A percentile compares a stretch with the other conserved stretches of the same genome.
phyloP scores from a whole-genome alignment of 2,888 invertebrate genomes.

The Rhimphoctona megacephalus region DNA sequence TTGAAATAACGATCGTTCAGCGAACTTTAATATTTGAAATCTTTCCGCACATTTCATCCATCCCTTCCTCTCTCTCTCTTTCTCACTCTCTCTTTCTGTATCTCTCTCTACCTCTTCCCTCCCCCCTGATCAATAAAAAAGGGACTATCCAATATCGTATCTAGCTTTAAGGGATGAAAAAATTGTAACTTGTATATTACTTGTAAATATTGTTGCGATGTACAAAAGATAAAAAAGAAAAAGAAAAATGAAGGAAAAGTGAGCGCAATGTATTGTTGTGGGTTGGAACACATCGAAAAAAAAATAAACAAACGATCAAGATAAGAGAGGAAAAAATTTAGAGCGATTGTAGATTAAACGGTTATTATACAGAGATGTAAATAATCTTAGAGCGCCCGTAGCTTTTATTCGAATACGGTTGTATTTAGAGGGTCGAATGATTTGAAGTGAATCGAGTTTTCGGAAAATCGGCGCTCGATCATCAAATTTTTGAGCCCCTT shows the following conservation, averaged over 20 bases:
- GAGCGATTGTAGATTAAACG: constrained; percentile 79
- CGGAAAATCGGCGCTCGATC: constrained; percentile 33
- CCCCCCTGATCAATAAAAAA: constrained; percentile 70
- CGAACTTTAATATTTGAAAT: constrained; percentile 74
- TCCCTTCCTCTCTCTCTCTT: constrained; percentile 48
- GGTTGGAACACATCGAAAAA: constrained; percentile 58
- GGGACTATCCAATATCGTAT: constrained; percentile 78
- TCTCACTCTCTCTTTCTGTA: constrained; percentile 5
- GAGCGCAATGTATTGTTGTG: constrained; percentile 71
- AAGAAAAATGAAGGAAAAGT: constrained; percentile 42
- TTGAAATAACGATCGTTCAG: constrained; percentile 68
- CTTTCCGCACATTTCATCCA: constrained; percentile 67
- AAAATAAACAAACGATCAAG: constrained; percentile 70
- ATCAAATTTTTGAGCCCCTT: constrained; percentile 51
- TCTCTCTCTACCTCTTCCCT: constrained; percentile 16
- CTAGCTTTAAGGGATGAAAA: constrained; percentile 49
- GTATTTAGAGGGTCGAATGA: constrained; percentile 62
- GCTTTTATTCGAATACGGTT: constrained; percentile 75
- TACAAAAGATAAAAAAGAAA: constrained; percentile 74
- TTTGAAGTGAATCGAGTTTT: constrained; percentile 50
- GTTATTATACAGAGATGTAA: constrained; percentile 82
- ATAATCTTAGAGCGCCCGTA: constrained; percentile 81
- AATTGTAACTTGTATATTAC: constrained; percentile 82
- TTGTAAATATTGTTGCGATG: constrained; percentile 84
- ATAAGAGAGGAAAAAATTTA: constrained; percentile 68